Evolutionary conservation across 2,113 vertebrate genomes (phyloP), one percentile per base, ranked within the genome.

Genomic region (Gorilla gorilla): DNA sequence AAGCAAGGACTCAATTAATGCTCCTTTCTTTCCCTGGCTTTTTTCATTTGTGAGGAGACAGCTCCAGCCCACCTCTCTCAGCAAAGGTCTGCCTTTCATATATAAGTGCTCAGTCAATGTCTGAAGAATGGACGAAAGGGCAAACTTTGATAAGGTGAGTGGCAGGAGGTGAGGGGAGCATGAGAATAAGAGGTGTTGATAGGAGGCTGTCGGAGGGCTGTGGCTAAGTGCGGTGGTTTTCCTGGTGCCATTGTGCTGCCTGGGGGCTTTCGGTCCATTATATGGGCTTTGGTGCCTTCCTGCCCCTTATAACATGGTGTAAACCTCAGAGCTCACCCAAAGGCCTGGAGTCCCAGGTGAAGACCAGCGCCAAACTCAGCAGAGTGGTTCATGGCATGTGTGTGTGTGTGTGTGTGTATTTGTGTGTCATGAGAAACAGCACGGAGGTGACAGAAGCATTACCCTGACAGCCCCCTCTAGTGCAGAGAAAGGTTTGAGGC

Each of bases 191-290:
- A 59, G 10, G 7, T 68, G 23, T 38, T 12, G 5, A 32, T 18
- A 32, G 1, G 10, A 92, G 73, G 84, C 35, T 12, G 3, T 23
- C 3, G 27, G 48, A 32, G 35, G 64, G 72, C 61, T 80, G 32
- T 14, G 50, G 57, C 45, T 45, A 8, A 32, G 61, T 14, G 30
- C 22, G 9, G 8, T 23, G 32, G 72, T 30, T 72, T 75, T 38
- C 73, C 45, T 5, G 45, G 48, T 0, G 2, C 14, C 32, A 23
- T 78, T 8, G 6, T 0, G 1, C 23, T 50, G 59, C 22, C 25
- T 57, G 35, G 25, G 5, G 27, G 2, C 17, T 18, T 38, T 11
- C 32, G 70, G 57, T 55, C 82, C 30, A 7, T 38, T 17, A 61
- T 14, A 14, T 0, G 23, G 82, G 6, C 43, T 73, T 45, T 1